These are phyloP conservation scores for Blastomussa wellsi DNA, from an alignment of 92 coral and sea anemone species.

Conservation along the genomic window DNA sequence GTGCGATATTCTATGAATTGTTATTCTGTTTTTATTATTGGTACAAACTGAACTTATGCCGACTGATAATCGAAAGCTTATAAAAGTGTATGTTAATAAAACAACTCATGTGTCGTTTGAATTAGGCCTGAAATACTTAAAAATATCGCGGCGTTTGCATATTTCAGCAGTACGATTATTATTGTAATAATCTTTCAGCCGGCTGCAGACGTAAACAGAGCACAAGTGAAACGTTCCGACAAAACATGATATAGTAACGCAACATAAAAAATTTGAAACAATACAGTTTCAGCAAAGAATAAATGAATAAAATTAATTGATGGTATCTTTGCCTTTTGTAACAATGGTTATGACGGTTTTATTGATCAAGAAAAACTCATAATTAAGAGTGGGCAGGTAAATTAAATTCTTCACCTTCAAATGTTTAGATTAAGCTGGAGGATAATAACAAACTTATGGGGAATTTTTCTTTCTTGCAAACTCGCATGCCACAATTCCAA, in stretches of 20 bases:
- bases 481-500: background rate
- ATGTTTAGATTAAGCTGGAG: background rate
- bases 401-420: conserved; percentile 1
- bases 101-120: background rate
- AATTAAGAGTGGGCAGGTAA: background rate
- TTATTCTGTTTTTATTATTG: background rate
- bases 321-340: background rate
- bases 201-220: conserved; percentile 22
- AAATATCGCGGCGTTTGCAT: background rate
- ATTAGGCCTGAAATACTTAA: background rate
- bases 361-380: background rate
- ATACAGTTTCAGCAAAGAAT: background rate
- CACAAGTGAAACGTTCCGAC: background rate
- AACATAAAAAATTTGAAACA: background rate
- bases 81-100: conserved; percentile 1
- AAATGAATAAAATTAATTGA: background rate
- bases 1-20: background rate
- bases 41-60: too few species aligned
- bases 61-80: background rate
- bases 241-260: background rate
- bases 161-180: conserved; percentile 24
- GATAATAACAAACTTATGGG: background rate
- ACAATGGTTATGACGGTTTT: background rate
- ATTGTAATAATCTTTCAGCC: conserved; percentile 6
- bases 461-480: conserved; percentile 8